Conservation (phyloP, 2,113 vertebrate species). For the Leptodactylus fuscus region DNA sequence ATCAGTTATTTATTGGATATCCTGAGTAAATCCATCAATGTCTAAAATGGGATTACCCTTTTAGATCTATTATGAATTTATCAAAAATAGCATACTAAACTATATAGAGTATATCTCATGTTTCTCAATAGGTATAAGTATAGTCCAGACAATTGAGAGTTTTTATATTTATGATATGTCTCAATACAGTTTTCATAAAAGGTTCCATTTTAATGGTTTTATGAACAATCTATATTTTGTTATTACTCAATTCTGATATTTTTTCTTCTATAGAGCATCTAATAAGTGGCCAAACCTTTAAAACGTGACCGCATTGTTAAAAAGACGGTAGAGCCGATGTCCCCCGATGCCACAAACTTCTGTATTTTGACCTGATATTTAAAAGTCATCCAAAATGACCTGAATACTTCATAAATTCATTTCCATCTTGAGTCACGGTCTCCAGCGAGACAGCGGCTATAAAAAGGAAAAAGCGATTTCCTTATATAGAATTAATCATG, state of each 20-base stretch:
- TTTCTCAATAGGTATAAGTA: too few relatives aligned
- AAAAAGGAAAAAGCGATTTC: background rate
- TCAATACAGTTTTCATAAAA: too few relatives aligned
- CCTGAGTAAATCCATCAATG: too few relatives aligned
- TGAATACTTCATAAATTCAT: slow-evolving; percentile 4
- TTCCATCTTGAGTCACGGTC: slow-evolving; percentile 17
- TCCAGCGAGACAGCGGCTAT: slow-evolving; percentile 24
- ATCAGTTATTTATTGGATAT: too few relatives aligned
- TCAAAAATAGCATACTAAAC: too few relatives aligned
- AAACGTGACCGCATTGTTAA: background rate
- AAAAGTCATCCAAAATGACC: slow-evolving; percentile 13
- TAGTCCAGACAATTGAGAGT: too few relatives aligned
- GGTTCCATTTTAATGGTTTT: too few relatives aligned
- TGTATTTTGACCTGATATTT: background rate
- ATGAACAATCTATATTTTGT: background rate
- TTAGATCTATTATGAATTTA: too few relatives aligned
- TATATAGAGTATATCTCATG: too few relatives aligned
- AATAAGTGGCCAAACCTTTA: background rate
- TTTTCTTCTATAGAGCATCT: background rate
- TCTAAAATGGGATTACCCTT: too few relatives aligned
- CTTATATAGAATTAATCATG: slow-evolving; percentile 23
- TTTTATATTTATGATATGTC: too few relatives aligned
- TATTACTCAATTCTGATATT: background rate
- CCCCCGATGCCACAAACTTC: background rate
- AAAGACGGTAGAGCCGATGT: background rate